A percentile compares a stretch with the other conserved stretches of the same genome.
Evolutionary conservation across 2,797 vertebrate species (phyloP).

Genomic region (Microcaecilia unicolor): DNA sequence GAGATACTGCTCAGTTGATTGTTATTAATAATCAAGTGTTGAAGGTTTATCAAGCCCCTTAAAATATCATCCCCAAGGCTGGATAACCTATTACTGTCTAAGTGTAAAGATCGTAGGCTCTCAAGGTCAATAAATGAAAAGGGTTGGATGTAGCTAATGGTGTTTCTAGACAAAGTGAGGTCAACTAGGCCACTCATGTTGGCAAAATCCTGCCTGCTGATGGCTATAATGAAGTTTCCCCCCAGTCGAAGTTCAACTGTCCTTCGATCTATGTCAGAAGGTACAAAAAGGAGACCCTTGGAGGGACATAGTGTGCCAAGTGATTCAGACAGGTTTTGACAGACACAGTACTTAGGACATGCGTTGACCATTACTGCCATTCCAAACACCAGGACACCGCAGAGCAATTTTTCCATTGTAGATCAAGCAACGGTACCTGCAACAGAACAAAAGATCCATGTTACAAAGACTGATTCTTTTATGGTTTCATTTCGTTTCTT

Average conservation of each 20-base stretch:
- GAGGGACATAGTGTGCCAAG: constrained; percentile 91
- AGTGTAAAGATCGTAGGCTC: constrained; percentile 86
- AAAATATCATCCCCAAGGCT: constrained; percentile 84
- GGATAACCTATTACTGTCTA: constrained; percentile 88
- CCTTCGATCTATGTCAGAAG: constrained; percentile 82
- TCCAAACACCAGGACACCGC: constrained; percentile 88
- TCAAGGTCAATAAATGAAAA: constrained; percentile 92
- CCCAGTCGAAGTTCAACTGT: constrained; percentile 94
- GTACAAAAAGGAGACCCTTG: constrained; percentile 94
- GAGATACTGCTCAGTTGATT: constrained; percentile 83
- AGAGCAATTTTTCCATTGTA: constrained; percentile 97
- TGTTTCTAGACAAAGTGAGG: constrained; percentile 92
- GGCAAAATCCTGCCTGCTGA: constrained; percentile 87
- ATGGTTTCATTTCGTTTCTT: too few relatives aligned
- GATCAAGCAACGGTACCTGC: constrained; percentile 67
- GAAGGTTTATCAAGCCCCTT: constrained; percentile 85
- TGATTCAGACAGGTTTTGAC: constrained; percentile 96
- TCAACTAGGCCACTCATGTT: constrained; percentile 97
- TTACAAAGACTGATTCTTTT: too few relatives aligned
- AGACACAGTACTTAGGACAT: constrained; percentile 97
- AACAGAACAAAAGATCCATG: constrained; percentile 16
- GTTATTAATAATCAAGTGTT: constrained; percentile 95
- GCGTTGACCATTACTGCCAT: constrained; percentile 75
- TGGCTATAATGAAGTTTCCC: constrained; percentile 92
- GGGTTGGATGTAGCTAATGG: constrained; percentile 88